Conservation (phyloP, 2,888 invertebrate genomes). For the Metacarcinus magister region DNA sequence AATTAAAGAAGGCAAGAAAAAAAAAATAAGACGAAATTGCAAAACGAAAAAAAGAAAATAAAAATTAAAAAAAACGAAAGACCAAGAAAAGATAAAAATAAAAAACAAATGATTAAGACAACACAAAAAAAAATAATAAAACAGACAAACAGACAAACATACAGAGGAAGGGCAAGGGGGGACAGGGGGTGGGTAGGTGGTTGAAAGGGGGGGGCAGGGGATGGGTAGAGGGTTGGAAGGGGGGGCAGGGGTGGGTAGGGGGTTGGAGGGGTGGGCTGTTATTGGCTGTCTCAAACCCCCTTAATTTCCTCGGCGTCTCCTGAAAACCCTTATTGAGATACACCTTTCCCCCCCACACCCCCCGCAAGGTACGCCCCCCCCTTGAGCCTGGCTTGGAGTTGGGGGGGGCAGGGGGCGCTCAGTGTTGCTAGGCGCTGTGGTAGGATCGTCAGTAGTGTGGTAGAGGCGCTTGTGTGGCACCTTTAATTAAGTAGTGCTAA, state of each 20-base stretch:
- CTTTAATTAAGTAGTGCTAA: neutral
- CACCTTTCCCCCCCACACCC: neutral
- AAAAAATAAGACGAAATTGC: neutral
- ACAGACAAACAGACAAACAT: too few relatives aligned
- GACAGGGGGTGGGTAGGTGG: too few relatives aligned
- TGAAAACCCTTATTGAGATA: neutral
- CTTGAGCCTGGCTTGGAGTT: neutral
- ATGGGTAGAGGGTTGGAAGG: neutral
- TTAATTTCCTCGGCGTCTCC: neutral
- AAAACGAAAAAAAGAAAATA: neutral
- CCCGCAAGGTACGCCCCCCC: neutral
- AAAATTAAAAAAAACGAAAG: too few relatives aligned
- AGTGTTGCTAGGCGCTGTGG: slow-evolving; percentile 1
- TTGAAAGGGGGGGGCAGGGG: too few relatives aligned
- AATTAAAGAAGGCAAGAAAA: too few relatives aligned
- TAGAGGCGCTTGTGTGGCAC: neutral
- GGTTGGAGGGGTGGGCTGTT: neutral
- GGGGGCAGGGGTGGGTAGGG: neutral
- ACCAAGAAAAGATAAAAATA: neutral
- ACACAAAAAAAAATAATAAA: too few relatives aligned
- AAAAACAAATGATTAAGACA: neutral
- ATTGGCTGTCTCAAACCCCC: neutral
- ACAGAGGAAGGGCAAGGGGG: too few relatives aligned
- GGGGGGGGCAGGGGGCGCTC: neutral
- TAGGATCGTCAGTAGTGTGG: neutral